These are phyloP conservation scores for Desmophyllum pertusum DNA, from an alignment of 92 coral and sea anemone genomes.

Conservation along the genomic window DNA sequence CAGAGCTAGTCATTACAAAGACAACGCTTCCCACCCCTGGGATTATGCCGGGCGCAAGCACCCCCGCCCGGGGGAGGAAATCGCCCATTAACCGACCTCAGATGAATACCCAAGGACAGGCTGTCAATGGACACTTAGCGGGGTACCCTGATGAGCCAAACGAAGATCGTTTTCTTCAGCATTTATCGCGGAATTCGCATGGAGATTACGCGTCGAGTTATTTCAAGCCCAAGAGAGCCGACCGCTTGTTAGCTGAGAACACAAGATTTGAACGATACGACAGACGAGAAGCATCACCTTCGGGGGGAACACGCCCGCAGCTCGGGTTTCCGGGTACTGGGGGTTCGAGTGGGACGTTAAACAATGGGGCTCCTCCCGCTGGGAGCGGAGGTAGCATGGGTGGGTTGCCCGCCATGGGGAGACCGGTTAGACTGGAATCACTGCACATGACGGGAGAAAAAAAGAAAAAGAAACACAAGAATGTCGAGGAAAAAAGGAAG, in stretches of 20 bases:
- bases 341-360: slow-evolving; percentile 29
- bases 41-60: slow-evolving; percentile 68
- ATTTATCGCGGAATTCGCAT: slow-evolving; percentile 70
- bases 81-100: slow-evolving; percentile 82
- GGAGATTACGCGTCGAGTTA: slow-evolving; percentile 82
- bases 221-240: slow-evolving; percentile 96
- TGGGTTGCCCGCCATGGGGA: slow-evolving; percentile 47
- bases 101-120: slow-evolving; percentile 73
- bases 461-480: slow-evolving; percentile 80
- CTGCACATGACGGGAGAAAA: slow-evolving; percentile 76
- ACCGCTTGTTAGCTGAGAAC: slow-evolving; percentile 76
- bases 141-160: slow-evolving; percentile 68
- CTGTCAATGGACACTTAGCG: slow-evolving; percentile 72
- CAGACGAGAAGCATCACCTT: slow-evolving; percentile 63
- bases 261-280: slow-evolving; percentile 67
- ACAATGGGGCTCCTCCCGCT: slow-evolving; percentile 17
- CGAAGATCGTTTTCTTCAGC: slow-evolving; percentile 89
- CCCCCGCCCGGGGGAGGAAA: slow-evolving; percentile 68
- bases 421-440: slow-evolving; percentile 90
- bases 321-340: slow-evolving; percentile 33
- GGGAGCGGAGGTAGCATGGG: slow-evolving; percentile 37
- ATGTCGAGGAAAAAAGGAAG: slow-evolving; percentile 25
- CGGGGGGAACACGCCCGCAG: slow-evolving; percentile 49
- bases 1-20: slow-evolving; percentile 86
- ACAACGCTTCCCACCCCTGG: slow-evolving; percentile 95